Percentiles rank a stretch among this genome's conserved stretches.
Evolutionary conservation across 2,113 vertebrate genomes (phyloP).

Genomic region (Lates calcarifer): DNA sequence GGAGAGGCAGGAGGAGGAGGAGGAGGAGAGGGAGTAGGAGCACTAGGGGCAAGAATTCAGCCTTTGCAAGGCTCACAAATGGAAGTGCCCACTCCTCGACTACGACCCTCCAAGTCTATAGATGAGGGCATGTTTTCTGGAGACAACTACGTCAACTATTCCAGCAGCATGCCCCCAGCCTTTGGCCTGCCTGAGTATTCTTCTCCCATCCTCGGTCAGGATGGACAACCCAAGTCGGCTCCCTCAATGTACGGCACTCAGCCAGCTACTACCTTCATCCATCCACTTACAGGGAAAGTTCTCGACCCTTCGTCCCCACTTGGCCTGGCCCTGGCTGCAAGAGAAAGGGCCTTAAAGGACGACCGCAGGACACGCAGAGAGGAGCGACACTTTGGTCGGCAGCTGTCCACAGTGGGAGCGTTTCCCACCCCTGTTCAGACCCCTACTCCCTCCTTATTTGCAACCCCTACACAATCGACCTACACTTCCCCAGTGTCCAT

Average conservation of each 20-base stretch:
- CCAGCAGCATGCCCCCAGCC: conserved; percentile 86
- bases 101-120: conserved; percentile 93
- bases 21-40: conserved; percentile 52
- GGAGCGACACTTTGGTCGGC: conserved; percentile 84
- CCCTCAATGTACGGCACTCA: conserved; percentile 77
- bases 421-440: conserved; percentile 80
- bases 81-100: conserved; percentile 83
- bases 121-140: conserved; percentile 94
- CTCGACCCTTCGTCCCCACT: conserved; percentile 91
- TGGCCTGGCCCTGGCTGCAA: conserved; percentile 90
- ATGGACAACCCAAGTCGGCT: conserved; percentile 82
- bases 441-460: conserved; percentile 75
- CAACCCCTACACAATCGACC: conserved; percentile 73
- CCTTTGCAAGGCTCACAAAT: conserved; percentile 76
- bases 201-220: conserved; percentile 75
- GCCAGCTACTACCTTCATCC: conserved; percentile 88
- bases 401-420: conserved; percentile 81
- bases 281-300: conserved; percentile 93
- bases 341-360: conserved; percentile 91
- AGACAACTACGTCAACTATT: conserved; percentile 87
- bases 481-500: conserved; percentile 83
- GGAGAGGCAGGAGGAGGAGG: conserved; percentile 78
- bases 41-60: conserved; percentile 63
- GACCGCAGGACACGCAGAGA: conserved; percentile 85
- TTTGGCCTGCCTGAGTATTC: conserved; percentile 87